Base-by-base conservation (phyloP, 2,888 invertebrate species). In the Perithous albicinctus region DNA sequence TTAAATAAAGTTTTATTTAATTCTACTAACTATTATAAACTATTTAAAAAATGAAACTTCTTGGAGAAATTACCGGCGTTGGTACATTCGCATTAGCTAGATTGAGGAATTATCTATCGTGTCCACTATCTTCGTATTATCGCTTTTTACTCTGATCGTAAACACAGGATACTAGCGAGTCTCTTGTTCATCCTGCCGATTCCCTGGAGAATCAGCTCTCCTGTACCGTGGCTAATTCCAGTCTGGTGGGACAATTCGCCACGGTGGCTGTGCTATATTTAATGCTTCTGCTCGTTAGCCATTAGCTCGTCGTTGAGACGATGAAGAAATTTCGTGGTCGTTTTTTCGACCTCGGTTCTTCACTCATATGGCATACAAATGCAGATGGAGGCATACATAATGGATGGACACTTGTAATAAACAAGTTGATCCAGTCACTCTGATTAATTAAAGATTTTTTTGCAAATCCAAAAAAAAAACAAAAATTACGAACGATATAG, bases 21-120 rank as follows among this genome's bases (percentile, higher is more conserved):
- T n/a, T n/a, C n/a, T n/a, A n/a, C n/a, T n/a, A n/a, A n/a, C n/a
- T n/a, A n/a, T n/a, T n/a, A n/a, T n/a, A n/a, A n/a, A n/a, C n/a
- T n/a, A n/a, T n/a, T n/a, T n/a, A n/a, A n/a, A n/a, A n/a, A n/a
- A n/a, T n/a, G n/a, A n/a, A n/a, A n/a, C n/a, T n/a, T n/a, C 38
- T 56, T 66, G 56, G 56, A 41, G 59, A 70, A 75, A 76, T 80
- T 76, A 72, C 75, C 70, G 41, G 48, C 64, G 64, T 56, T 56
- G 59, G 59, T 67, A 80, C 56, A 76, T 80, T 51, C 76, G 80
- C 76, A 76, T 76, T 76, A 76, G 72, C 66, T 51, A 72, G 80
- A 76, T 69, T 63, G 38, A 63, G 46, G 61, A 56, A 51, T 41
- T 70, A 80, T 77, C 67, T 77, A 66, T 29, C 66, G n/a, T 51